phyloP scores from a whole-genome alignment of 2,888 invertebrate genomes.

The Pseudanteris insignis region DNA sequence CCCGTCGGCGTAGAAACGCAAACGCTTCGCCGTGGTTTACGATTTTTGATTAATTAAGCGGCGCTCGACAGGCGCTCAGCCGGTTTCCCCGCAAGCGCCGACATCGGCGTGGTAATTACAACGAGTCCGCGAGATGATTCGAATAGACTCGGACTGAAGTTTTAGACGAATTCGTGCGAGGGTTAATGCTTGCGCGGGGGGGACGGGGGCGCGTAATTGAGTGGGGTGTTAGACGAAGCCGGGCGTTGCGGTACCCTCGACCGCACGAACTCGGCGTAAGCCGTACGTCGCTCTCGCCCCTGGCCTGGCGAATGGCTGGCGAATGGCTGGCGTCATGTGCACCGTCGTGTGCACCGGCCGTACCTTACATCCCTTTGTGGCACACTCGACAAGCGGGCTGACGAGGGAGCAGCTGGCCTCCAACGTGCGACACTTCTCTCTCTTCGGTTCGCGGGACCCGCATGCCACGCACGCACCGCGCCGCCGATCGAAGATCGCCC shows the following conservation, averaged over 20 bases:
- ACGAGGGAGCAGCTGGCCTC: constrained; percentile 45
- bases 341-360: constrained; percentile 39
- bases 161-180: no score
- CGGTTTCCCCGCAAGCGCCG: no score
- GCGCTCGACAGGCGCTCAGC: no score
- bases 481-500: constrained; percentile 40
- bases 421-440: constrained; percentile 45
- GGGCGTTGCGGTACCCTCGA: background rate
- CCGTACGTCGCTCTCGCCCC: background rate
- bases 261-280: background rate
- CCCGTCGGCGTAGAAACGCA: no score
- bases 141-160: no score
- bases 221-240: no score
- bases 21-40: no score
- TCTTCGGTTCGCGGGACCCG: constrained; percentile 41
- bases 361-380: constrained; percentile 44
- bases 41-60: no score
- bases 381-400: constrained; percentile 38
- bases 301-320: constrained; percentile 2
- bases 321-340: background rate
- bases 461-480: constrained; percentile 36
- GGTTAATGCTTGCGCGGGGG: background rate
- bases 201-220: no score
- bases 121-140: no score
- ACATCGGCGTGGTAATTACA: no score